Conservation (phyloP, 2,797 vertebrate genomes). For the Schizopygopsis malacanthus region DNA sequence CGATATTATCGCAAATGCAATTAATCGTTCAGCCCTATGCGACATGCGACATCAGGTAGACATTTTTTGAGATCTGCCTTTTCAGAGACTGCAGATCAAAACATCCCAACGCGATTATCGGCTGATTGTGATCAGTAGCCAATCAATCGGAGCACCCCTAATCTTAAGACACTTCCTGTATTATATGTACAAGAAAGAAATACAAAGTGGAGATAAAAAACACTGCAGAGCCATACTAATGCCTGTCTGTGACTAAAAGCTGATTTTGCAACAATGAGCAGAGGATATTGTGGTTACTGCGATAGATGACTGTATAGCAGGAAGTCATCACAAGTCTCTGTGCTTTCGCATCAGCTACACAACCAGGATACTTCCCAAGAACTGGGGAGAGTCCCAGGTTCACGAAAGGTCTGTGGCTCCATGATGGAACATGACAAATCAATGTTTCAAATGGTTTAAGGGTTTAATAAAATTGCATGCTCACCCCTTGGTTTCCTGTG, state of each 20-base stretch:
- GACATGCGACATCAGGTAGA: too few relatives aligned
- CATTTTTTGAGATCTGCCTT: too few relatives aligned
- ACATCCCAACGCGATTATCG: too few relatives aligned
- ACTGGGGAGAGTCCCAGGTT: conserved; percentile 25
- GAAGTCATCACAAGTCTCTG: not conserved
- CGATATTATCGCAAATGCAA: too few relatives aligned
- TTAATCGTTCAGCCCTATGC: too few relatives aligned
- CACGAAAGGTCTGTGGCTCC: not conserved
- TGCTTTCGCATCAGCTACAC: conserved; percentile 2
- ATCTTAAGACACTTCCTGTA: not conserved
- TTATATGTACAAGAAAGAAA: not conserved
- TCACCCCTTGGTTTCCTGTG: conserved; percentile 86
- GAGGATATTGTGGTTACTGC: conserved; percentile 38
- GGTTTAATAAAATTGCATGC: conserved; percentile 43
- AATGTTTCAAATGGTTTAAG: not conserved
- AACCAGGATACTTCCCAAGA: not conserved
- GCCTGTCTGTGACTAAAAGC: not conserved
- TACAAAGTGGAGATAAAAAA: not conserved
- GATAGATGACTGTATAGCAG: conserved; percentile 17
- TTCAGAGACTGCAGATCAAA: too few relatives aligned
- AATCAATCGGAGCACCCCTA: too few relatives aligned
- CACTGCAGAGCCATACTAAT: not conserved
- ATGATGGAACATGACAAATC: not conserved
- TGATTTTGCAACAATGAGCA: not conserved
- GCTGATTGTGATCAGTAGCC: too few relatives aligned